Percentiles rank a stretch among this genome's conserved stretches.
phyloP scores from a whole-genome alignment of 2,113 vertebrate species.

The Taurulus bubalis region DNA sequence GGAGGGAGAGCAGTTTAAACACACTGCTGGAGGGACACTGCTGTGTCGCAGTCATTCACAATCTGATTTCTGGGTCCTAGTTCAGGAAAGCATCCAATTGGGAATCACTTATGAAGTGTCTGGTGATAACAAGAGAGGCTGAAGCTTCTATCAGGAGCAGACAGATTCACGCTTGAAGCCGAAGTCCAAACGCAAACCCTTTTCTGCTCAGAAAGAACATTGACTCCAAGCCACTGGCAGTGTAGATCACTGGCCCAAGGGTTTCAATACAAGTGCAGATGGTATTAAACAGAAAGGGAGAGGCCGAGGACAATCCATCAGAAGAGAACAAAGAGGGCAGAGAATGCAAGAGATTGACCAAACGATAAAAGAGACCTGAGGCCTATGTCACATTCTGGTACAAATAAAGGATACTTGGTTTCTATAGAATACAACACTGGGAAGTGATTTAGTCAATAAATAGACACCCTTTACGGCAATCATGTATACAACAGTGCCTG shows the following conservation, averaged over 20 bases:
- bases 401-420: neutral
- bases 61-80: conserved; percentile 64
- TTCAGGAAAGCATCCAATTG: conserved; percentile 69
- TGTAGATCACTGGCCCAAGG: neutral
- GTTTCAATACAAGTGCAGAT: neutral
- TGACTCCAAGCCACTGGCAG: conserved; percentile 17
- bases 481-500: neutral
- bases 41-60: conserved; percentile 63
- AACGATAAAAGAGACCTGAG: neutral
- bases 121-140: conserved; percentile 64
- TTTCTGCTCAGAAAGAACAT: conserved; percentile 18
- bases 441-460: neutral
- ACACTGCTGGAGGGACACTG: conserved; percentile 50
- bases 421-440: neutral
- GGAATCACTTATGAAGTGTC: conserved; percentile 74
- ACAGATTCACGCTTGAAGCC: conserved; percentile 47
- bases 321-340: conserved; percentile 1
- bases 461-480: neutral
- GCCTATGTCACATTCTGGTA: neutral
- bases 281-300: conserved; percentile 4
- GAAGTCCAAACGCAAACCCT: conserved; percentile 32
- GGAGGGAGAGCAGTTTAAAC: conserved; percentile 35
- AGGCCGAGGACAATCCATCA: neutral
- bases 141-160: conserved; percentile 63
- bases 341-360: neutral